Evolutionary conservation across 2,113 vertebrate genomes (phyloP), one percentile per base, ranked within the genome.

Genomic region (Rissa tridactyla): DNA sequence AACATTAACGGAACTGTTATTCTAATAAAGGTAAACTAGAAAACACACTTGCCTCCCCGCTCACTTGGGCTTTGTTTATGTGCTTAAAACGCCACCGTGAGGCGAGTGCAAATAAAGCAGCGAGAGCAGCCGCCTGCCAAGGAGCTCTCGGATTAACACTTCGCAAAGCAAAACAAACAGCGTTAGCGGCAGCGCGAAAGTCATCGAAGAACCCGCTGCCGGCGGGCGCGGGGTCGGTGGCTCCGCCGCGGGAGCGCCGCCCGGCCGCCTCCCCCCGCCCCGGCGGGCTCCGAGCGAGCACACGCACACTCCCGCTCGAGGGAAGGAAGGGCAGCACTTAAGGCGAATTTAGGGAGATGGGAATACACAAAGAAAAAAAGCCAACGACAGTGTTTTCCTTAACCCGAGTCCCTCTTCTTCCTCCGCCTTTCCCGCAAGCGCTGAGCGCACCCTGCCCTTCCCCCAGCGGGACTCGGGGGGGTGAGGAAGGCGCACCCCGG

Each of bases 31-130:
- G 96, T 88, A 90, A 88, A 75, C 93, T 47, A 66, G 71, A 27
- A 81, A 92, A 83, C 92, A 79, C 92, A 3, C 82, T 71, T 57
- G 94, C 95, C 38, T 83, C 80, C 49, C 32, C 20, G 62, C 34
- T 69, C 25, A 10, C 91, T 47, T 2, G 26, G 54, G 93, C 88
- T 95, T 93, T 94, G 97, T 98, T 97, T 86, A 97, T 70, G 98
- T 97, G 98, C 97, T 95, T 98, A 46, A 98, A 95, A 97, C 98
- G 98, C 98, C 98, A 98, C 98, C 98, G 96, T 96, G 98, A 98
- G 98, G 98, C 96, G 85, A 94, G 54, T 21, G 42, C 34, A 30
- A 40, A 88, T 42, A 97, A 81, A 94, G 95, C 97, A 93, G 66
- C 40, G 58, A 61, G 36, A 62, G 88, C 82, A 10, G 4, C 49